Base-by-base conservation (phyloP, 2,888 invertebrate genomes). In the Hypercompe scribonia region DNA sequence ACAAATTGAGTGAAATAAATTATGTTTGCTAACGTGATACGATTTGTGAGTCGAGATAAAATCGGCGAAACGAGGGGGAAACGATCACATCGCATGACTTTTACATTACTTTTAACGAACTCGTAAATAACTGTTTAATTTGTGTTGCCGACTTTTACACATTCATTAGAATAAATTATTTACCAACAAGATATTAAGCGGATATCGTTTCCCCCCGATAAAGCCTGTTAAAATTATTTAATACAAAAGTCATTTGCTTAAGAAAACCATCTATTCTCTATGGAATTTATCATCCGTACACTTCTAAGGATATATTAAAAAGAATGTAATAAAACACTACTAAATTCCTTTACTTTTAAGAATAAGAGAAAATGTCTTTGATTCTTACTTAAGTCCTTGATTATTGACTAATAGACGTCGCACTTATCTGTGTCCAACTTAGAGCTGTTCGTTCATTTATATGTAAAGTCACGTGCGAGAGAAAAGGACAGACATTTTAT, bases 1-100 rank as follows among this genome's bases (percentile, higher is more conserved):
- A 90, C 90, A 93, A 94, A 91, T 93, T 83, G 91, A 91, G 90
- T 93, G 91, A 91, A 93, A 92, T 87, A 85, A 92, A 93, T 90
- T 86, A 83, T 78, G 81, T 84, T 88, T 84, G 83, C 76, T 89
- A 91, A 90, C 70, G 88, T 92, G 91, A 88, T 90, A 91, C 90
- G 89, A 90, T 83, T 87, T 84, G 86, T 87, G 81, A 88, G 78
- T 79, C 74, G 83, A 87, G 82, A 82, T 81, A 85, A 80, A 80
- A 77, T 79, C 72, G 67, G 76, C 70, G 78, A 64, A 70, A 73
- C 75, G 78, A 69, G 73, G 80, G 86, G 85, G 86, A 87, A 88
- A 86, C 85, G 77, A 80, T 58, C 28, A 64, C 18, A 70, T 13
- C 63, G 28, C 65, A 31, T 71, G 70, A 75, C 68, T 74, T 70